phyloP scores from a whole-genome alignment of 2,113 vertebrate genomes.

The Herpetotheres cachinnans region DNA sequence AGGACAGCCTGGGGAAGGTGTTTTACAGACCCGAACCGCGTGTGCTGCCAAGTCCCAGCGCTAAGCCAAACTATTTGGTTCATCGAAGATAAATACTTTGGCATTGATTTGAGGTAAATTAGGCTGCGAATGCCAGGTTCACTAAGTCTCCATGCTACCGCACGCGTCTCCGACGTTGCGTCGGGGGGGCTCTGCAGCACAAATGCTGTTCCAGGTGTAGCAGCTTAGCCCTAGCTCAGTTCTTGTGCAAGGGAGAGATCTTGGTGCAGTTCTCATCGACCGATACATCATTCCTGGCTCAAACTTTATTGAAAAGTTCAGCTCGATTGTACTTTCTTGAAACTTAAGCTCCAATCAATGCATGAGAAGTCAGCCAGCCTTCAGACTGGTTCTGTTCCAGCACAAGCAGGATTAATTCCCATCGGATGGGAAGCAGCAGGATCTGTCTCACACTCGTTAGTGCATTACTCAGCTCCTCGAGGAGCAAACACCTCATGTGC shows the following conservation, averaged over 20 bases:
- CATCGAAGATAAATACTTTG: neutral
- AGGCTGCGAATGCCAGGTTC: neutral
- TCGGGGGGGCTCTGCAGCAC: neutral
- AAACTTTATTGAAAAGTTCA: neutral
- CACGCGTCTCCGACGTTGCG: neutral
- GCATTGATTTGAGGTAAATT: neutral
- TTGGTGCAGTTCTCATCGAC: neutral
- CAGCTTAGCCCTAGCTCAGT: neutral
- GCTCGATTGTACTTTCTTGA: neutral
- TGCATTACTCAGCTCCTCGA: neutral
- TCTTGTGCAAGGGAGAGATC: neutral
- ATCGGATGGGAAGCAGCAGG: neutral
- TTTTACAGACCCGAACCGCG: neutral
- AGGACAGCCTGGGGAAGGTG: neutral
- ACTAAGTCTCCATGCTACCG: neutral
- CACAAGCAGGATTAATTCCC: neutral
- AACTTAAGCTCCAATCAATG: neutral
- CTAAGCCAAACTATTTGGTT: neutral
- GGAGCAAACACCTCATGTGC: neutral
- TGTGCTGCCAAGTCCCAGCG: neutral
- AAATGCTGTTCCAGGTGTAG: fast-evolving
- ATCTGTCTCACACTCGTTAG: neutral
- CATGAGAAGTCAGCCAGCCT: neutral
- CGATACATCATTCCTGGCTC: neutral
- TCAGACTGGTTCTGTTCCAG: neutral